phyloP scores from a whole-genome alignment of 1,140 invertebrate genomes.

The Drosophila arawakana region DNA sequence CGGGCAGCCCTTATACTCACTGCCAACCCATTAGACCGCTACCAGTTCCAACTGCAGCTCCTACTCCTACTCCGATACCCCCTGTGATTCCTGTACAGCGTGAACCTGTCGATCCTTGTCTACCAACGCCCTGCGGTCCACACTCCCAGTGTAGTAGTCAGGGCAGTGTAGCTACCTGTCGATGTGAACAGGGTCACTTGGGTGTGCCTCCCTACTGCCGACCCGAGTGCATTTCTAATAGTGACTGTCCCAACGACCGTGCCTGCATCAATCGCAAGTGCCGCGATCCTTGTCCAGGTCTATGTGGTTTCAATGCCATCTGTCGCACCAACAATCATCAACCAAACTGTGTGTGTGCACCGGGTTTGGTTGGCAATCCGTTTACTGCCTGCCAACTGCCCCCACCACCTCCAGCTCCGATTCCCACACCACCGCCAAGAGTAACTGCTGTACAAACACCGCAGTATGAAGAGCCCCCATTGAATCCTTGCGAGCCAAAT shows the following conservation, averaged over 20 bases:
- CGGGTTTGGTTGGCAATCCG: slow-evolving; percentile 90
- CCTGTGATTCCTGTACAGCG: slow-evolving; percentile 86
- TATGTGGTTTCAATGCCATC: slow-evolving; percentile 87
- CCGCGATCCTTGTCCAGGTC: slow-evolving; percentile 86
- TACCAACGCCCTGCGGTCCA: slow-evolving; percentile 90
- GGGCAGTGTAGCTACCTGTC: slow-evolving; percentile 88
- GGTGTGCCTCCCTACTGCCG: slow-evolving; percentile 89
- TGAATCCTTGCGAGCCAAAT: slow-evolving; percentile 86
- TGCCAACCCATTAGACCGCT: slow-evolving; percentile 88
- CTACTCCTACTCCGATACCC: slow-evolving; percentile 85
- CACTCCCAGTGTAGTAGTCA: slow-evolving; percentile 89
- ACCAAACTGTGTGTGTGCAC: slow-evolving; percentile 88
- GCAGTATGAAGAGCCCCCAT: slow-evolving; percentile 90
- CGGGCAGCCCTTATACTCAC: slow-evolving; percentile 89
- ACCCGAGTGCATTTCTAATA: slow-evolving; percentile 88
- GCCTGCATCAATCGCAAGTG: slow-evolving; percentile 89
- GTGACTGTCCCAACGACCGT: slow-evolving; percentile 88
- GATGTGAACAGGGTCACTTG: slow-evolving; percentile 88
- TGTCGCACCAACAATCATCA: slow-evolving; percentile 88
- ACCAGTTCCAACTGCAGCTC: slow-evolving; percentile 89
- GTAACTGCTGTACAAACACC: slow-evolving; percentile 89
- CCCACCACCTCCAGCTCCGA: slow-evolving; percentile 78
- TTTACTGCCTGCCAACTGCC: slow-evolving; percentile 86
- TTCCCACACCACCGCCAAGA: slow-evolving; percentile 55
- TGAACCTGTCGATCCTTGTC: slow-evolving; percentile 89